These are phyloP conservation scores for Philopedon plagiatum DNA, from an alignment of 2,888 invertebrate species.

Conservation along the genomic window DNA sequence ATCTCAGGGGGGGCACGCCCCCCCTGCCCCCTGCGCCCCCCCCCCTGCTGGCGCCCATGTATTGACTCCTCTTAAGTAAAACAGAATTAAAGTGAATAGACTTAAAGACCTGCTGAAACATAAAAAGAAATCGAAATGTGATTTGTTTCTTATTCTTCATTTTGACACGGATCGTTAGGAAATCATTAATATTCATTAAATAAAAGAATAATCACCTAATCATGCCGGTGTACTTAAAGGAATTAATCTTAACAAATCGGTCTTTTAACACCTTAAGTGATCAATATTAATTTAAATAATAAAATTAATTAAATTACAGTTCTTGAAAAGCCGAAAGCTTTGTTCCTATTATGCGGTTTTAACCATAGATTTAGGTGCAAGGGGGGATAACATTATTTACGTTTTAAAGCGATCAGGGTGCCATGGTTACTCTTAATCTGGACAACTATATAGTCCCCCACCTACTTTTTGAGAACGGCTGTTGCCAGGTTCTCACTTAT, in stretches of 20 bases:
- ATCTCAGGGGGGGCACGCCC: too few species aligned
- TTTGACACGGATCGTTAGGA: neutral
- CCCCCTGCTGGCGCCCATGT: too few species aligned
- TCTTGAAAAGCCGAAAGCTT: neutral
- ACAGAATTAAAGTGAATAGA: neutral
- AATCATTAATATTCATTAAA: conserved; percentile 8
- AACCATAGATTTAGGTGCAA: too few species aligned
- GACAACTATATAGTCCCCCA: too few species aligned
- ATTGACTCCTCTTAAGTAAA: too few species aligned
- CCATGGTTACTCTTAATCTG: too few species aligned
- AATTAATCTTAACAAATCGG: conserved; percentile 8
- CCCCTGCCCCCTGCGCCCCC: too few species aligned
- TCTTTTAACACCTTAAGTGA: conserved; percentile 15
- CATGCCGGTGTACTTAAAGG: neutral
- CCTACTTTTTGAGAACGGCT: too few species aligned
- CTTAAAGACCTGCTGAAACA: neutral
- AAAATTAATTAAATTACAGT: conserved; percentile 7
- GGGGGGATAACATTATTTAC: too few species aligned
- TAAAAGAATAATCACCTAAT: conserved; percentile 10
- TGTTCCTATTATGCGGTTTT: neutral
- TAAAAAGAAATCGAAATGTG: neutral
- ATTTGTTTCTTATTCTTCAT: neutral
- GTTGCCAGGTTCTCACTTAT: too few species aligned
- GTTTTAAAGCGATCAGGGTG: too few species aligned
- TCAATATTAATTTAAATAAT: conserved; percentile 25